Percentiles rank a stretch among this genome's conserved stretches.
These are phyloP conservation scores for Cyprinodon brontotheroides DNA, from an alignment of 2,113 vertebrate genomes.

Conservation along the genomic window DNA sequence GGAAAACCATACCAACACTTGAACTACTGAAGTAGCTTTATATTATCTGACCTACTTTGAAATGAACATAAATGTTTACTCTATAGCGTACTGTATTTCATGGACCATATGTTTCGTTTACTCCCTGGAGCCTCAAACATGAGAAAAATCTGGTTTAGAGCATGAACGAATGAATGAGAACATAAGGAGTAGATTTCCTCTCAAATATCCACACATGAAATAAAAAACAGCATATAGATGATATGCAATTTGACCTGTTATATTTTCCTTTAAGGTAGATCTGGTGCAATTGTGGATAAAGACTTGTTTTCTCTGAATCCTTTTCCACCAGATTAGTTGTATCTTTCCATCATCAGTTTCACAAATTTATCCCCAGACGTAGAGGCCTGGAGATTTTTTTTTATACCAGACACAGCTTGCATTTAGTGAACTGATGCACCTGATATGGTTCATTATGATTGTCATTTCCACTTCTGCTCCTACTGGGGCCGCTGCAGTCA, in stretches of 20 bases:
- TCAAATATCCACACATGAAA: neutral
- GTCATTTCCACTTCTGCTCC: slow-evolving; percentile 75
- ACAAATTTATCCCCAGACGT: slow-evolving; percentile 18
- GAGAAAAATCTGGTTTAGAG: neutral
- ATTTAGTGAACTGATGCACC: slow-evolving; percentile 71
- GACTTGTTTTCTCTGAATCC: neutral
- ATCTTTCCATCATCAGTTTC: slow-evolving; percentile 24
- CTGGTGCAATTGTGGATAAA: neutral
- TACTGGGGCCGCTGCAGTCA: slow-evolving; percentile 68
- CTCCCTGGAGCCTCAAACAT: neutral
- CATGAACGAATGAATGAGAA: neutral
- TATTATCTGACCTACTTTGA: neutral
- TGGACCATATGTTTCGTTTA: neutral
- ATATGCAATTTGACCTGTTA: too few relatives aligned
- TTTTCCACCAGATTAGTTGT: slow-evolving; percentile 1
- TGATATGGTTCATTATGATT: slow-evolving; percentile 75
- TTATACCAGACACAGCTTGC: slow-evolving; percentile 53
- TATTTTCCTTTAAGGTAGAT: neutral
- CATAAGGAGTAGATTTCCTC: neutral
- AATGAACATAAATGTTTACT: neutral
- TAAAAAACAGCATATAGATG: neutral
- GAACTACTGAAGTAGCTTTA: neutral
- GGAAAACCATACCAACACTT: too few relatives aligned
- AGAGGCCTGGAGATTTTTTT: slow-evolving; percentile 26
- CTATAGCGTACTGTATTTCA: neutral